phyloP scores from a whole-genome alignment of 2,113 vertebrate genomes.

The Guaruba guarouba region DNA sequence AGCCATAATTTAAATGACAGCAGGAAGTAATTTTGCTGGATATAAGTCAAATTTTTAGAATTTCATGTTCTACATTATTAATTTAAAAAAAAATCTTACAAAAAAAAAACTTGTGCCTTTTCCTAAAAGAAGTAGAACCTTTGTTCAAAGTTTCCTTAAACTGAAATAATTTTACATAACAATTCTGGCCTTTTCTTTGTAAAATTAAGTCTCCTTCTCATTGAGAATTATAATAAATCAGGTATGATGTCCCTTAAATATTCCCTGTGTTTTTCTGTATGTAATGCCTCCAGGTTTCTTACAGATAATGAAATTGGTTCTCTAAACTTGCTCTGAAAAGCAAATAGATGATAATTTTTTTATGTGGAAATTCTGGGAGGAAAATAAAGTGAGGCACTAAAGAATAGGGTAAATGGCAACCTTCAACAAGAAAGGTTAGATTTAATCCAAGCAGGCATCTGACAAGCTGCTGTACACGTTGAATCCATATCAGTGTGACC shows the following conservation, averaged over 20 bases:
- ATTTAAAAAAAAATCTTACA: constrained; percentile 73
- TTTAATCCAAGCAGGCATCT: constrained; percentile 98
- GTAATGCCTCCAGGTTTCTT: constrained; percentile 76
- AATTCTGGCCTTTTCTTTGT: constrained; percentile 81
- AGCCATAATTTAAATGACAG: constrained; percentile 99
- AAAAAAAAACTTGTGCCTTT: constrained; percentile 73
- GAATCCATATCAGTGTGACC: constrained; percentile 93
- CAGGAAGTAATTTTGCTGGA: constrained; percentile 99
- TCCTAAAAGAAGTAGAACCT: constrained; percentile 77
- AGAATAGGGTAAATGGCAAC: constrained; percentile 96
- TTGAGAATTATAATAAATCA: constrained; percentile 78
- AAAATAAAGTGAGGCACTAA: constrained; percentile 87
- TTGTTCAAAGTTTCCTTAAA: constrained; percentile 85
- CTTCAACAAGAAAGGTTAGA: constrained; percentile 91
- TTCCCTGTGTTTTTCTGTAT: constrained; percentile 76
- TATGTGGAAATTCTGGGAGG: constrained; percentile 89
- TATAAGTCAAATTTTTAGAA: constrained; percentile 99
- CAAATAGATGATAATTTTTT: constrained; percentile 88
- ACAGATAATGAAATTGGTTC: constrained; percentile 78
- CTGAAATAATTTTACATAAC: constrained; percentile 84
- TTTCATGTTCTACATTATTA: constrained; percentile 98
- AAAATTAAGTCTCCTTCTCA: constrained; percentile 79
- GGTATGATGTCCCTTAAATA: constrained; percentile 74
- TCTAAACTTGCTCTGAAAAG: constrained; percentile 81
- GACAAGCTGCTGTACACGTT: constrained; percentile 90